Conservation (phyloP, 1,140 invertebrate genomes). For the Muscidifurax raptorellus region DNA sequence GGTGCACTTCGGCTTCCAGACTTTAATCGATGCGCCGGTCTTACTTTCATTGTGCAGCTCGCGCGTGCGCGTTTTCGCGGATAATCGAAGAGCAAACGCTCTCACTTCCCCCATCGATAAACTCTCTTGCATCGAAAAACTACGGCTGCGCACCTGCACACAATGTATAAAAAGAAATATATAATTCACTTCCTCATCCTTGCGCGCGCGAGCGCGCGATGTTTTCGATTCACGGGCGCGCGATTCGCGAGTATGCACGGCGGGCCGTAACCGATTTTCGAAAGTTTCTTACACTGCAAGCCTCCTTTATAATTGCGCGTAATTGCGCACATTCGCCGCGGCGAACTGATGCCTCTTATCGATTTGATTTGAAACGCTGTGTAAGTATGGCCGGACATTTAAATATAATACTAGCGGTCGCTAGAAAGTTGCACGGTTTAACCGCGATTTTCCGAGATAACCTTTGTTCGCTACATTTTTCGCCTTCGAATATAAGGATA, state of each 20-base stretch:
- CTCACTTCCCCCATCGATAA: not conserved
- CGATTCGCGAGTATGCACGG: constrained; percentile 27
- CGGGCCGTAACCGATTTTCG: constrained; percentile 31
- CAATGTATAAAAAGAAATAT: not conserved
- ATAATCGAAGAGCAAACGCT: not conserved
- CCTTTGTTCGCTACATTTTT: not conserved
- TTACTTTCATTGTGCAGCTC: constrained; percentile 20
- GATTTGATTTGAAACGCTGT: constrained; percentile 26
- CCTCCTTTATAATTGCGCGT: constrained; percentile 35
- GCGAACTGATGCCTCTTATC: constrained; percentile 34
- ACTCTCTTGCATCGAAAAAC: not conserved
- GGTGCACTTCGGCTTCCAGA: not conserved
- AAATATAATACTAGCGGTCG: not conserved
- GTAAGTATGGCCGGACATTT: not conserved
- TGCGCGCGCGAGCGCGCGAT: too few relatives aligned
- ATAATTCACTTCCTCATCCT: constrained; percentile 43
- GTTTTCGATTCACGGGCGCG: constrained; percentile 39
- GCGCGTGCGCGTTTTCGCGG: not conserved
- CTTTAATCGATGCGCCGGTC: not conserved
- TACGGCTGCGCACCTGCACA: not conserved
- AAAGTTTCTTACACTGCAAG: constrained; percentile 19
- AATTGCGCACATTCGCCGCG: constrained; percentile 27
- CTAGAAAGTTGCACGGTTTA: not conserved
- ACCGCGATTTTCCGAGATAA: not conserved
- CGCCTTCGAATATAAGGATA: not conserved